Evolutionary conservation across 2,888 invertebrate species (phyloP).

Genomic region (Orchestes rusci): DNA sequence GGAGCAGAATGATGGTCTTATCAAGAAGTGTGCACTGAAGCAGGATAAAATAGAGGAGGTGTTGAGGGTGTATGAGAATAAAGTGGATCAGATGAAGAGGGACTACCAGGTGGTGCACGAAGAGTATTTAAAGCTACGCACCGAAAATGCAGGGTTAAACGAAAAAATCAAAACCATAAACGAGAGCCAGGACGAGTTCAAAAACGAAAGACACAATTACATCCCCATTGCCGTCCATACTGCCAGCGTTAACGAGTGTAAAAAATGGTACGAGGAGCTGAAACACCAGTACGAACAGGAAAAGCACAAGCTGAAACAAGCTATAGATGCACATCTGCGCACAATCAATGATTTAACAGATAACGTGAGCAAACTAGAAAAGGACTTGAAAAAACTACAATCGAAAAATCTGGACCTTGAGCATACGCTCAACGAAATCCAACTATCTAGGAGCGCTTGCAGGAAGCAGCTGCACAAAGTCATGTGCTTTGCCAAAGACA

Average conservation of each 20-base stretch:
- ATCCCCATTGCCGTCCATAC: constrained; percentile 61
- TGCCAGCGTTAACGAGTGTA: constrained; percentile 65
- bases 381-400: constrained; percentile 43
- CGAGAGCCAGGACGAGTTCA: constrained; percentile 47
- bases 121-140: constrained; percentile 52
- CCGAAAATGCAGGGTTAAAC: constrained; percentile 52
- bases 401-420: constrained; percentile 45
- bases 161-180: constrained; percentile 53
- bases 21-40: constrained; percentile 60
- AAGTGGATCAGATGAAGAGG: constrained; percentile 58
- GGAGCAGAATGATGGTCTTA: constrained; percentile 44
- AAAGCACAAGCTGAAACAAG: constrained; percentile 51
- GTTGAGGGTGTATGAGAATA: constrained; percentile 65
- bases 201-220: constrained; percentile 48
- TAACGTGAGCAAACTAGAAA: constrained; percentile 50
- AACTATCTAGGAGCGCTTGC: constrained; percentile 47
- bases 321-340: constrained; percentile 46
- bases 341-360: constrained; percentile 48
- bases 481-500: constrained; percentile 48
- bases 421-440: constrained; percentile 43
- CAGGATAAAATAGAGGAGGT: constrained; percentile 69
- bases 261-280: constrained; percentile 67
- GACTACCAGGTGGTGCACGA: constrained; percentile 60
- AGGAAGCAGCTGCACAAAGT: constrained; percentile 49
- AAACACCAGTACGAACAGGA: constrained; percentile 67